Base-by-base conservation (phyloP, 2,113 vertebrate genomes). In the Tupaia chinensis region DNA sequence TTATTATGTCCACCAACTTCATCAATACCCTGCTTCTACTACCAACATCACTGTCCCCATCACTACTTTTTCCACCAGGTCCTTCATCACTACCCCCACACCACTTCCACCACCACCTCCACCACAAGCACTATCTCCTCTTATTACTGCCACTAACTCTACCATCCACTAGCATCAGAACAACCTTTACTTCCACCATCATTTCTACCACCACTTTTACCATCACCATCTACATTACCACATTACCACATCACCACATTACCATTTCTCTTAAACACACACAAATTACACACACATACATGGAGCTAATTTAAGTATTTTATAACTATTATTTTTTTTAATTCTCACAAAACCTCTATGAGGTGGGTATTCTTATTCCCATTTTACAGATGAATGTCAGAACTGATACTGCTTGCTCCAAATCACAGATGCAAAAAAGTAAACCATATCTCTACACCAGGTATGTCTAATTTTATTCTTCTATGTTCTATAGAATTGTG, bases 301-400 rank as follows among this genome's bases (percentile, higher is more conserved):
- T 84, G 3, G 7, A 87, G 27, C 22, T 77, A 34, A 25, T 0
- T 60, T 69, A 63, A 60, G 19, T 69, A 44, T 60, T 74, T 63
- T 66, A 32, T 79, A 58, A 84, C 13, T 4, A 87, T 69, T 74
- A 44, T 3, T 15, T 91, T 78, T 79, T 73, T 68, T 87, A 72
- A 72, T 79, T 95, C 9, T 79, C 23, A 70, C 1, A 87, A 32
- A 83, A 92, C 78, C 2, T 25, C 65, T 56, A n/a, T 56, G 32
- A 70, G 17, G 10, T 54, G 20, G 10, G n/a, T 82, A 68, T 66
- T 88, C 7, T 19, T 80, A 34, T 70, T 80, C 2, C 9, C 15
- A 61, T 81, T 88, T 93, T 85, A 88, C 5, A 85, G 17, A 70
- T 27, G 29, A 87, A 65, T 79, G n/a, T 80, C 83, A 89, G 54